Evolutionary conservation across 2,113 vertebrate species (phyloP).

Genomic region (Corvus moneduloides): DNA sequence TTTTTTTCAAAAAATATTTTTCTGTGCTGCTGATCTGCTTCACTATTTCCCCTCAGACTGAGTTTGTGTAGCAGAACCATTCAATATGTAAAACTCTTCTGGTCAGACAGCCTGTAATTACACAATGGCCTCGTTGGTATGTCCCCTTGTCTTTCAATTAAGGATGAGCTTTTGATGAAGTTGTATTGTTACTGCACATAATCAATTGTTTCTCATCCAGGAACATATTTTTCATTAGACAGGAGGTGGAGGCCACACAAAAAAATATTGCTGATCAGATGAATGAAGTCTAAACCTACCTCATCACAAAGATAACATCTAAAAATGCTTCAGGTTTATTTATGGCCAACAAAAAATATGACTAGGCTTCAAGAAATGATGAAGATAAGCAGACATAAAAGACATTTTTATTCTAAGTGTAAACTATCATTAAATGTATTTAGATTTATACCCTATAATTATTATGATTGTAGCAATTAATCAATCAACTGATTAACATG

Average conservation of each 20-base stretch:
- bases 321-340: slow-evolving; percentile 46
- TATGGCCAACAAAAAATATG: slow-evolving; percentile 53
- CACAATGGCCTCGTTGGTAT: neutral
- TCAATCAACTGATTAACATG: slow-evolving; percentile 81
- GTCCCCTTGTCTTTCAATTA: slow-evolving; percentile 31
- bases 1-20: neutral
- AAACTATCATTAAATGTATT: slow-evolving; percentile 77
- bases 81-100: neutral
- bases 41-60: neutral
- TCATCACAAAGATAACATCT: slow-evolving; percentile 48
- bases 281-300: slow-evolving; percentile 31
- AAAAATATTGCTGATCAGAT: slow-evolving; percentile 34
- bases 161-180: slow-evolving; percentile 48
- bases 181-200: slow-evolving; percentile 9
- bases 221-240: slow-evolving; percentile 54
- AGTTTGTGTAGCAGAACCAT: neutral
- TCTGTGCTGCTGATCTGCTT: neutral
- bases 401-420: slow-evolving; percentile 70
- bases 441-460: slow-evolving; percentile 77
- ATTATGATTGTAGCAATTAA: slow-evolving; percentile 84
- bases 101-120: neutral
- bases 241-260: slow-evolving; percentile 12
- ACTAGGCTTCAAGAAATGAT: slow-evolving; percentile 64
- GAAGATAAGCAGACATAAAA: slow-evolving; percentile 73
- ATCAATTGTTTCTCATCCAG: slow-evolving; percentile 48